Evolutionary conservation across 2,888 invertebrate species (phyloP).

Genomic region (Craniophora ligustri): DNA sequence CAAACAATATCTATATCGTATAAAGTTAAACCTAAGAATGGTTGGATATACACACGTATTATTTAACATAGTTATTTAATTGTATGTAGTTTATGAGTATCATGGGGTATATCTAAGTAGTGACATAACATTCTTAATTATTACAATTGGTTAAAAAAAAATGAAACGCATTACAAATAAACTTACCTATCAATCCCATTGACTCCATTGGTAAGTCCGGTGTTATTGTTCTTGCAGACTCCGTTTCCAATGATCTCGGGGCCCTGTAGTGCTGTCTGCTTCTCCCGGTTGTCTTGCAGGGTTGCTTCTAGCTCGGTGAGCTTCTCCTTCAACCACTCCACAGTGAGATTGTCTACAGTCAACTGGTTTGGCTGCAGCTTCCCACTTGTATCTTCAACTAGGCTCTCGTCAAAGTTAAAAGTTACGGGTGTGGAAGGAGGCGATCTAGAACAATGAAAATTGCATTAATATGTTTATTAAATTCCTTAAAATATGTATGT

Average conservation of each 20-base stretch:
- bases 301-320: conserved; percentile 93
- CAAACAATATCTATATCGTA: too few species aligned
- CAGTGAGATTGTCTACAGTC: conserved; percentile 97
- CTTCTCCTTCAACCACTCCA: conserved; percentile 95
- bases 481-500: too few species aligned
- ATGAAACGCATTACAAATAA: too few species aligned
- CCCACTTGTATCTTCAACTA: conserved; percentile 96
- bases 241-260: conserved; percentile 86
- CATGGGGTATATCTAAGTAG: too few species aligned
- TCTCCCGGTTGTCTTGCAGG: conserved; percentile 94
- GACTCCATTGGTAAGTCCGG: conserved; percentile 84
- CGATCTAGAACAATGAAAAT: conserved; percentile 88
- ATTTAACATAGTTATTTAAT: background rate
- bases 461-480: background rate
- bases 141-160: too few species aligned
- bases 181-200: conserved; percentile 86
- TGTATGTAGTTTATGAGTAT: too few species aligned
- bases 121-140: too few species aligned
- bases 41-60: background rate
- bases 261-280: conserved; percentile 89
- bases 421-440: conserved; percentile 93
- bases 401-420: conserved; percentile 95
- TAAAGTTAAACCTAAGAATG: background rate
- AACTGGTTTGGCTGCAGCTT: conserved; percentile 95
- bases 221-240: conserved; percentile 84